phyloP scores from a whole-genome alignment of 1,140 invertebrate genomes.

The Calycopis cecrops region DNA sequence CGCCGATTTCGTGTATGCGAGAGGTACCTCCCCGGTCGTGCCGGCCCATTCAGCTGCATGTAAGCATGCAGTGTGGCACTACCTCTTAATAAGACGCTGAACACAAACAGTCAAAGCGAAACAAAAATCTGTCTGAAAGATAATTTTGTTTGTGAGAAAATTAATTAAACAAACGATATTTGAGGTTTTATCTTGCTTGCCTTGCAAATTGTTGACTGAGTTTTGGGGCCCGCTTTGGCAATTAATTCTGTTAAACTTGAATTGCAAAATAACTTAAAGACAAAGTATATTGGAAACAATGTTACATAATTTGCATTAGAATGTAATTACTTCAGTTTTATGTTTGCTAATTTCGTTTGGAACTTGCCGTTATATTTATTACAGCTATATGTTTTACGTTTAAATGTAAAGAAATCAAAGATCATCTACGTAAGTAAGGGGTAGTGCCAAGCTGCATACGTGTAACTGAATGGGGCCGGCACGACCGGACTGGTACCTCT shows the following conservation, averaged over 20 bases:
- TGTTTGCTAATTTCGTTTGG: not conserved
- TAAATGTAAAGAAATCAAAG: too few species aligned
- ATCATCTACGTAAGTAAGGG: too few species aligned
- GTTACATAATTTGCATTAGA: not conserved
- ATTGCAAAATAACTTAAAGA: conserved; percentile 27
- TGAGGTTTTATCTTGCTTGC: conserved; percentile 38
- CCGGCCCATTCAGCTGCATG: too few species aligned
- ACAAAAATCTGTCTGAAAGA: conserved; percentile 18
- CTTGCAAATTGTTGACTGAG: conserved; percentile 44
- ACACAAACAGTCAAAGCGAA: not conserved
- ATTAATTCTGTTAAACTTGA: conserved; percentile 38
- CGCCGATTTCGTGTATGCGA: too few species aligned
- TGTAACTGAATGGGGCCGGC: too few species aligned
- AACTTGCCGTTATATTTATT: not conserved
- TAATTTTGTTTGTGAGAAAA: conserved; percentile 35
- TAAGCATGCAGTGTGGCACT: too few species aligned
- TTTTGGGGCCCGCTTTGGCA: conserved; percentile 34
- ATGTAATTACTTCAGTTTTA: not conserved
- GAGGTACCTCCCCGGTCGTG: too few species aligned
- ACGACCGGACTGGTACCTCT: too few species aligned
- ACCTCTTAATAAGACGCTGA: too few species aligned
- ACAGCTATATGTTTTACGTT: too few species aligned
- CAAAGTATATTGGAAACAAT: conserved; percentile 17
- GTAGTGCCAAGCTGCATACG: too few species aligned
- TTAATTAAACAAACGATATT: conserved; percentile 41